These are phyloP conservation scores for Schlechtendalia chinensis DNA, from an alignment of 1,140 invertebrate genomes.

Conservation along the genomic window DNA sequence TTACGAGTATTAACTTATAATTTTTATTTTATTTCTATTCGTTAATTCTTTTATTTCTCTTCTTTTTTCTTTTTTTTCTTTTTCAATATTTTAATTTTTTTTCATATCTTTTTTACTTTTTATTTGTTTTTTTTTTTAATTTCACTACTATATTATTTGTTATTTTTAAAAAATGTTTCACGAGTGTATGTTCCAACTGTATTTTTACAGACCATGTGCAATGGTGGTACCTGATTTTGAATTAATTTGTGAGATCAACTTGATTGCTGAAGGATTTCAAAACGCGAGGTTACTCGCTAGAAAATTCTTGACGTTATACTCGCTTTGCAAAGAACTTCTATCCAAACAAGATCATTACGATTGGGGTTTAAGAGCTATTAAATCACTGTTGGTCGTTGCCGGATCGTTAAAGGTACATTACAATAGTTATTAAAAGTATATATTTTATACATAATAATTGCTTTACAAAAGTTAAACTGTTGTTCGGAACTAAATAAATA, in stretches of 20 bases:
- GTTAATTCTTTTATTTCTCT: too few species aligned
- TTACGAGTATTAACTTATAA: too few species aligned
- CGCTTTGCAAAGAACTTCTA: constrained; percentile 79
- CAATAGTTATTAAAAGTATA: too few species aligned
- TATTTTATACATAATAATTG: too few species aligned
- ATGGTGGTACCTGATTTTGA: constrained; percentile 94
- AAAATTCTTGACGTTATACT: constrained; percentile 90
- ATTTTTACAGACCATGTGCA: constrained; percentile 73
- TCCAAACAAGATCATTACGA: constrained; percentile 95
- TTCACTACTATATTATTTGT: too few species aligned
- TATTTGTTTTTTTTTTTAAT: too few species aligned
- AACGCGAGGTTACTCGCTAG: constrained; percentile 81
- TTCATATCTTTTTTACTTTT: too few species aligned
- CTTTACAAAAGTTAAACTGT: too few species aligned
- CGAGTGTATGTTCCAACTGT: background rate
- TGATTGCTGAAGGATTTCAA: constrained; percentile 89
- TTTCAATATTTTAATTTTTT: too few species aligned
- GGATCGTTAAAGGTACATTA: constrained; percentile 69
- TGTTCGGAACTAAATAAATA: background rate
- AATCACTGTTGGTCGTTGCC: constrained; percentile 88
- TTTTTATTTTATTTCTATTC: too few species aligned
- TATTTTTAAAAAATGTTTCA: too few species aligned
- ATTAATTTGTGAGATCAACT: constrained; percentile 90
- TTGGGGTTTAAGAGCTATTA: constrained; percentile 90
- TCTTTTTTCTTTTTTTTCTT: too few species aligned